Evolutionary conservation across 2,797 vertebrate genomes (phyloP), one percentile per base, ranked within the genome.

Genomic region (Lagocephalus sceleratus): DNA sequence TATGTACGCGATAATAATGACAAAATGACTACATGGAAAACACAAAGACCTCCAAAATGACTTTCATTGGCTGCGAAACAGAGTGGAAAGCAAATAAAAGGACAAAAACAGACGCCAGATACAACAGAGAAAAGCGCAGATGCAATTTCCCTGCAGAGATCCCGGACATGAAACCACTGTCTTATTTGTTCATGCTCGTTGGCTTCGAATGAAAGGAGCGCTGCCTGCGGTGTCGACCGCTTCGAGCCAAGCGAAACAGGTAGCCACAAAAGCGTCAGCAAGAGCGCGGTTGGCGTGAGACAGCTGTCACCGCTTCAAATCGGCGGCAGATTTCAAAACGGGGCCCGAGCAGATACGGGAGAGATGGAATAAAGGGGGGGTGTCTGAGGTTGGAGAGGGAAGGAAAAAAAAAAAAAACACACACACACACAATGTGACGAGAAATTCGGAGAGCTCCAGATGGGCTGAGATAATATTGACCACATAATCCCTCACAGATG

Each of bases 401-500:
- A 23, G 22, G 7, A 35, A 38, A 47, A 51, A 60, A 72, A 70
- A 57, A 58, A 60, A 57, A n/a, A n/a, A n/a, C n/a, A n/a, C n/a
- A n/a, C n/a, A n/a, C n/a, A n/a, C n/a, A n/a, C n/a, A n/a, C n/a
- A n/a, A n/a, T n/a, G 47, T 68, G 45, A 68, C 70, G 63, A 69
- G 74, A 78, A 68, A 66, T 54, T 66, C 56, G 47, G 62, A 78
- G n/a, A 35, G 29, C 26, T 64, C 73, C 52, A 63, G 55, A 59
- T 32, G 50, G 43, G 71, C 61, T 68, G 66, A 72, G 67, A 82
- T 75, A 76, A 76, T 80, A 79, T 68, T 73, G 78, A 83, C 76
- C 76, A 73, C 71, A 78, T 77, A 81, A 85, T 81, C 66, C 68
- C 45, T 71, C 20, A 66, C 80, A 85, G 79, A 85, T 87, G 83